Conservation (phyloP, 2,888 invertebrate genomes). For the Andrena praecox region DNA sequence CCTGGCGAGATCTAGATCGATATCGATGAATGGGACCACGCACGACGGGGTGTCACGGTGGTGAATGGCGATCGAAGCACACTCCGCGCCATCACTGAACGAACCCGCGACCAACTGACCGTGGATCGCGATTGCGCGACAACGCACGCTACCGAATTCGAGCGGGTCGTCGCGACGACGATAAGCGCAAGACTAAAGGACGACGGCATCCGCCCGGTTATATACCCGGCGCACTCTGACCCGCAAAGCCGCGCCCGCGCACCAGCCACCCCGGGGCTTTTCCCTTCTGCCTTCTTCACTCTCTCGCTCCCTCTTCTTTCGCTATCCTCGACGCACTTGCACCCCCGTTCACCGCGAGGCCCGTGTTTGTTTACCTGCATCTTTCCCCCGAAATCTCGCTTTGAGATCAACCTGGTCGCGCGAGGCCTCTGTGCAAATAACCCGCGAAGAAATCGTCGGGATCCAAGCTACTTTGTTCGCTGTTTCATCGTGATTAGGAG, state of each 20-base stretch:
- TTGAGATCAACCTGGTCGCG: conserved; percentile 12
- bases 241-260: conserved; percentile 84
- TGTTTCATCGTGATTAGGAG: background rate
- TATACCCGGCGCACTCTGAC: conserved; percentile 84
- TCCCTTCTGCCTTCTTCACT: conserved; percentile 67
- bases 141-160: conserved; percentile 39
- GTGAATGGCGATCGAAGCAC: background rate
- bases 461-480: background rate
- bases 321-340: conserved; percentile 47
- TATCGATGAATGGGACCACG: background rate
- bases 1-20: background rate
- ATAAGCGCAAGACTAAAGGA: conserved; percentile 82
- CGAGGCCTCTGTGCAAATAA: background rate
- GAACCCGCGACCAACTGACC: background rate
- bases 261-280: conserved; percentile 74
- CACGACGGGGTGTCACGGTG: background rate
- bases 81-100: conserved; percentile 20
- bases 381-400: conserved; percentile 48
- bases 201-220: conserved; percentile 84
- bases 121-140: conserved; percentile 46
- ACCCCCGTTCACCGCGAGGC: conserved; percentile 41
- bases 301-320: conserved; percentile 60
- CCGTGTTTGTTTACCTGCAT: conserved; percentile 64
- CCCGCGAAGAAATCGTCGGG: background rate
- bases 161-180: conserved; percentile 75